Evolutionary conservation across 2,888 invertebrate genomes (phyloP).

Genomic region (Amphipyra tragopoginis): DNA sequence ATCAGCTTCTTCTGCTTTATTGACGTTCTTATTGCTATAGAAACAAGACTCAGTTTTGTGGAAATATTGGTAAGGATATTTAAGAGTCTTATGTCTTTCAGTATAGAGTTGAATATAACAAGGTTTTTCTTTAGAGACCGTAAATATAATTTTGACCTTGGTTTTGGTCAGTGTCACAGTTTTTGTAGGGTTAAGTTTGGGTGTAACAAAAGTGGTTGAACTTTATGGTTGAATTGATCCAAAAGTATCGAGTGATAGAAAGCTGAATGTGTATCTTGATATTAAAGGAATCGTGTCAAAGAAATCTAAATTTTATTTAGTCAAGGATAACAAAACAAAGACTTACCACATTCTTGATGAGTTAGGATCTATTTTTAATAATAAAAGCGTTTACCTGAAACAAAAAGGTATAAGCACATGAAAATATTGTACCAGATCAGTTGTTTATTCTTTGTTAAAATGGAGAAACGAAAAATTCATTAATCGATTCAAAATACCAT

Average conservation of each 20-base stretch:
- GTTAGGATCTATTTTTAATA: not conserved
- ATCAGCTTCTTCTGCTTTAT: conserved; percentile 6
- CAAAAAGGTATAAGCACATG: conserved; percentile 14
- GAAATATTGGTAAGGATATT: not conserved
- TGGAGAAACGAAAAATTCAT: too few relatives aligned
- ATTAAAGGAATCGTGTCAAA: conserved; percentile 14
- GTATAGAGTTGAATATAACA: conserved; percentile 18
- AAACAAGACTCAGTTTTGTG: conserved; percentile 59
- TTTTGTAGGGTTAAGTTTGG: conserved; percentile 71
- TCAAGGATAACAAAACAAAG: not conserved
- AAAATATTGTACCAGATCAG: not conserved
- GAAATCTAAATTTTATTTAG: not conserved
- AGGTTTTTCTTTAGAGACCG: conserved; percentile 2
- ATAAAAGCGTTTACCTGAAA: conserved; percentile 52
- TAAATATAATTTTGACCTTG: conserved; percentile 50
- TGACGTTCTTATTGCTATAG: conserved; percentile 32
- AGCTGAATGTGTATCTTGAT: conserved; percentile 30
- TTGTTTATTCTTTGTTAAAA: too few relatives aligned
- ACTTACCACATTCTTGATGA: conserved; percentile 35
- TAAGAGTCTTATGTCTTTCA: conserved; percentile 2
- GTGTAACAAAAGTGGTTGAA: conserved; percentile 73
- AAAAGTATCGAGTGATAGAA: conserved; percentile 47
- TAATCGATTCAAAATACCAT: too few relatives aligned
- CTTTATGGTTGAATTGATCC: conserved; percentile 78
- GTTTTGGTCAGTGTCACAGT: conserved; percentile 67